Evolutionary conservation across 2,113 vertebrate genomes (phyloP).

Genomic region (Aptenodytes patagonicus): DNA sequence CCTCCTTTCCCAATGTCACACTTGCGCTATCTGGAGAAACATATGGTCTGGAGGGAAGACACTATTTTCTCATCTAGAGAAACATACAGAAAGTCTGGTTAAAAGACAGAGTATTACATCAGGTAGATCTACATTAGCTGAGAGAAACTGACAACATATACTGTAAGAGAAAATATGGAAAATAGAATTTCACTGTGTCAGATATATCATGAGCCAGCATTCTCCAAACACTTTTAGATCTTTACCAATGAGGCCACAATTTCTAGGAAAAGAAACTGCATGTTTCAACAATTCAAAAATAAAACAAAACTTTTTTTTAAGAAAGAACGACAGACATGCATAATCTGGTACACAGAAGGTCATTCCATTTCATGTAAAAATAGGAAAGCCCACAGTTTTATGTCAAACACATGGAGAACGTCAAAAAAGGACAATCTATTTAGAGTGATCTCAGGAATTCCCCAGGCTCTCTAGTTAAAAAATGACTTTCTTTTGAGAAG

Average conservation of each 20-base stretch:
- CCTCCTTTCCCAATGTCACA: background rate
- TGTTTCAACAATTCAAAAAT: background rate
- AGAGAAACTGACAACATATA: background rate
- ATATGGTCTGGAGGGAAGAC: background rate
- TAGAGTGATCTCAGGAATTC: background rate
- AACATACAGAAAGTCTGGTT: background rate
- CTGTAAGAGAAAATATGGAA: background rate
- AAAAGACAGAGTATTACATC: background rate
- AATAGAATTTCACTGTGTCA: background rate
- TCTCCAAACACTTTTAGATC: background rate
- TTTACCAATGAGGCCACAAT: background rate
- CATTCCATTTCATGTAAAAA: background rate
- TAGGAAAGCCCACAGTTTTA: background rate
- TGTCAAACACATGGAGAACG: accelerated
- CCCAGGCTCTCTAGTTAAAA: background rate
- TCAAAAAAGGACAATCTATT: background rate
- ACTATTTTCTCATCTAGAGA: background rate
- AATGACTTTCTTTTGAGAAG: background rate
- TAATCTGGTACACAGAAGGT: background rate
- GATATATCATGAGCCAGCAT: background rate
- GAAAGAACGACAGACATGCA: background rate
- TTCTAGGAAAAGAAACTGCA: background rate
- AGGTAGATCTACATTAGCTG: background rate
- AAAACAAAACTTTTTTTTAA: background rate
- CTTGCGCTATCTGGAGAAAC: background rate